Conservation (phyloP, 2,888 invertebrate species). For the Cremastinae sp. region DNA sequence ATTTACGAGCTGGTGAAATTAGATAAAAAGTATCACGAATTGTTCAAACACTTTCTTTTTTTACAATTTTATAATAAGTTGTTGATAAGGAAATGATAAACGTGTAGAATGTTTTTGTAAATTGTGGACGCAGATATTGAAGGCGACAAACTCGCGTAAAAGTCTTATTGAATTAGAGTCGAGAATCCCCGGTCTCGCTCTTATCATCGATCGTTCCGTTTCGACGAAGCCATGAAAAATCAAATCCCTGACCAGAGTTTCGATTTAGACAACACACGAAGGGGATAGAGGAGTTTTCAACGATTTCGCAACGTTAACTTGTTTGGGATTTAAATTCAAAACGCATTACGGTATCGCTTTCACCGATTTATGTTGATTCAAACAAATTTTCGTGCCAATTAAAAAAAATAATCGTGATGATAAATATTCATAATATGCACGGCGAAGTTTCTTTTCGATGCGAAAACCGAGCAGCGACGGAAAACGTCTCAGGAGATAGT, state of each 20-base stretch:
- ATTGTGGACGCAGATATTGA: neutral
- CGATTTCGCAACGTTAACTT: neutral
- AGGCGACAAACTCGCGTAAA: constrained; percentile 1
- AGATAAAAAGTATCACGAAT: too few relatives aligned
- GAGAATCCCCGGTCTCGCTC: constrained; percentile 24
- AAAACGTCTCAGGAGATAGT: constrained; percentile 4
- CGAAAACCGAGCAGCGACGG: neutral
- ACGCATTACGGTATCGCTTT: too few relatives aligned
- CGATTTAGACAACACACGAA: constrained; percentile 22
- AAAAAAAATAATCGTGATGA: neutral
- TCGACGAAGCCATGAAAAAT: constrained; percentile 70
- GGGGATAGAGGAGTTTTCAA: neutral
- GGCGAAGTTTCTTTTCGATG: neutral
- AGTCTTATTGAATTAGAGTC: constrained; percentile 68
- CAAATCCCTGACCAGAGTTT: constrained; percentile 47
- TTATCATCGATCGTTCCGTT: constrained; percentile 73
- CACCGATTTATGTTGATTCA: too few relatives aligned
- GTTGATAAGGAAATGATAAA: neutral
- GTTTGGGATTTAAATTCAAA: neutral
- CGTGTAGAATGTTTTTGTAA: neutral
- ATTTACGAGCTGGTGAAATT: constrained; percentile 4
- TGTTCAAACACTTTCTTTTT: neutral
- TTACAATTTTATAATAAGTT: neutral
- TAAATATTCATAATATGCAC: neutral
- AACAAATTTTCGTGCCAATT: too few relatives aligned